Evolutionary conservation across 2,113 vertebrate species (phyloP), one percentile per base, ranked within the genome.

Genomic region (Anguilla rostrata): DNA sequence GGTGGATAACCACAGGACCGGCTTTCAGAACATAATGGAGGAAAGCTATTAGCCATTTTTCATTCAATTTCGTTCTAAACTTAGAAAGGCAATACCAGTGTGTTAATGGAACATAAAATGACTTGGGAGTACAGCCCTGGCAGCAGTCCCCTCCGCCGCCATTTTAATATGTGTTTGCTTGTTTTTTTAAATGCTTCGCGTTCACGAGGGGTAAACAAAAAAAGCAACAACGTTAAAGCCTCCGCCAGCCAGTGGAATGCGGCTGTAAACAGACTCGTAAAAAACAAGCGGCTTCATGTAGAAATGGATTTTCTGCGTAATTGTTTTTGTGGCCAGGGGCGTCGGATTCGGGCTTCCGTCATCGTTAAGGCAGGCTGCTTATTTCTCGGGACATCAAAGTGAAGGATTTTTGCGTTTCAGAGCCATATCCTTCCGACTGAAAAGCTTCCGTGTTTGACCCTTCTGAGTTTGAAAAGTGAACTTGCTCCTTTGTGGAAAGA

Each of bases 271-370:
- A 80, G 86, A 80, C 86, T 87, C 49, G 79, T 87, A 83, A 87
- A 87, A 86, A 80, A 83, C 29, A 71, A 43, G 53, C 79, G 39
- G 82, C 82, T 75, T 8, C 39, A 49, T 84, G 71, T 43, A 60
- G 86, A 87, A 87, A 84, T 84, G 82, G 46, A 87, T 87, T 87
- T 87, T 83, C 34, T 57, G 71, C n/a, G 86, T 87, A 87, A 87
- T 87, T 87, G 86, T 87, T 83, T 87, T 87, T 87, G 63, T 87
- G 71, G 86, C 81, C 71, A 43, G 81, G 78, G 86, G 86, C 66
- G 39, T 53, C 29, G 78, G 82, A 82, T 49, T 1, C 81, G 83
- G 49, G 60, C 46, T 57, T 78, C 11, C 66, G 39, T 63, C 56
- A 14, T 53, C 46, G 53, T 80, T 83, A 78, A n/a, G 43, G 71